These are phyloP conservation scores for Luehdorfia chinensis DNA, from an alignment of 1,140 invertebrate genomes.

Conservation along the genomic window DNA sequence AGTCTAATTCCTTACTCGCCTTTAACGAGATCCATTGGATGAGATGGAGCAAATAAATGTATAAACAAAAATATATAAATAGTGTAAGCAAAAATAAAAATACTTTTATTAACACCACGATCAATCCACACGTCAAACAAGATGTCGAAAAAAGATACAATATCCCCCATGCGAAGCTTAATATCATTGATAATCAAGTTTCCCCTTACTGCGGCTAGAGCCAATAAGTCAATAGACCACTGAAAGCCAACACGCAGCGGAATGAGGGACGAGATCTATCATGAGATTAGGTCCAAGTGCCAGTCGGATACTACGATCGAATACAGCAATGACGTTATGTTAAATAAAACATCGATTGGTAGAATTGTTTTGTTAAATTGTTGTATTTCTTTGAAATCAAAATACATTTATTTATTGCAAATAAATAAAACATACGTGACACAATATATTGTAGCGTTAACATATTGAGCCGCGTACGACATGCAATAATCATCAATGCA, in stretches of 20 bases:
- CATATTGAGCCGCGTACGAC: too few relatives aligned
- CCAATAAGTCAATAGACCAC: neutral
- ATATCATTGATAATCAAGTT: neutral
- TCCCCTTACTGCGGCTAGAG: neutral
- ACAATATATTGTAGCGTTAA: too few relatives aligned
- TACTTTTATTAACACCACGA: neutral
- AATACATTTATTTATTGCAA: too few relatives aligned
- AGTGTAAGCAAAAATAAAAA: neutral
- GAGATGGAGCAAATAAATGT: too few relatives aligned
- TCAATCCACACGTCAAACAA: neutral
- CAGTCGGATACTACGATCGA: neutral
- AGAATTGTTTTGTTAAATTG: too few relatives aligned
- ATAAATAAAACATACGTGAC: too few relatives aligned
- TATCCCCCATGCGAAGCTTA: neutral
- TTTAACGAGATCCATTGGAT: too few relatives aligned
- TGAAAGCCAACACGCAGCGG: neutral
- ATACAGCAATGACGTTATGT: neutral
- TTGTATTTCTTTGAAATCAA: too few relatives aligned
- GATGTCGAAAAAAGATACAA: too few relatives aligned
- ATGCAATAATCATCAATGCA: too few relatives aligned
- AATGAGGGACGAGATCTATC: constrained; percentile 1
- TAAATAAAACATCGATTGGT: neutral
- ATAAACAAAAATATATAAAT: too few relatives aligned
- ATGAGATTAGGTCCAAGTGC: neutral
- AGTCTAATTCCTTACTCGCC: too few relatives aligned